These are phyloP conservation scores for Gambusia holbrooki DNA, from an alignment of 2,113 vertebrate species.

Conservation along the genomic window DNA sequence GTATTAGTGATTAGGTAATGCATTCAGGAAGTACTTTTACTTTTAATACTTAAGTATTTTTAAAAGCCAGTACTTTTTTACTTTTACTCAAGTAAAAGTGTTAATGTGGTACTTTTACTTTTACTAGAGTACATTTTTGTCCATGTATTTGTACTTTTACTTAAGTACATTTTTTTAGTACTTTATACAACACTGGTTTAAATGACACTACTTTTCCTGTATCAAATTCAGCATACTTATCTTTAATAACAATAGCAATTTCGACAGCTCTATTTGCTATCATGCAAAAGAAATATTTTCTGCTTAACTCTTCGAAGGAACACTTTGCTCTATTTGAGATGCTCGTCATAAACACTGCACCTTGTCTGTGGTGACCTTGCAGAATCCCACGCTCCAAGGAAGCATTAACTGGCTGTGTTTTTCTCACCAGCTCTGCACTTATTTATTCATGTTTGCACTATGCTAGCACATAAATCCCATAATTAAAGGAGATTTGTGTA, in stretches of 20 bases:
- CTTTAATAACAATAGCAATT: not conserved
- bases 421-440: constrained; percentile 49
- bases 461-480: constrained; percentile 67
- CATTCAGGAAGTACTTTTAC: too few species aligned
- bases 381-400: constrained; percentile 43
- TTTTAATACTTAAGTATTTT: too few species aligned
- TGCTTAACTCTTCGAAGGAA: constrained; percentile 31
- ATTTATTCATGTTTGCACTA: constrained; percentile 72
- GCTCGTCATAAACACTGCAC: constrained; percentile 38
- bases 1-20: too few species aligned
- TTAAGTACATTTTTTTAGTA: too few species aligned
- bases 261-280: constrained; percentile 9
- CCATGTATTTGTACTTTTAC: too few species aligned
- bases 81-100: too few species aligned
- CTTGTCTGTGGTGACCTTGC: constrained; percentile 68
- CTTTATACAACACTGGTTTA: too few species aligned
- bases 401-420: constrained; percentile 58
- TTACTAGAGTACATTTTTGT: too few species aligned
- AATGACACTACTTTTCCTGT: constrained; percentile 9
- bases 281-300: constrained; percentile 2
- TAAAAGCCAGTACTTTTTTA: too few species aligned
- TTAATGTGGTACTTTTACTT: too few species aligned
- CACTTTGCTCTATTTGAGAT: constrained; percentile 52
- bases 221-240: not conserved
- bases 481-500: constrained; percentile 78